Evolutionary conservation across 2,888 invertebrate genomes (phyloP), one percentile per base, ranked within the genome.

Genomic region (Eupithecia inturbata): DNA sequence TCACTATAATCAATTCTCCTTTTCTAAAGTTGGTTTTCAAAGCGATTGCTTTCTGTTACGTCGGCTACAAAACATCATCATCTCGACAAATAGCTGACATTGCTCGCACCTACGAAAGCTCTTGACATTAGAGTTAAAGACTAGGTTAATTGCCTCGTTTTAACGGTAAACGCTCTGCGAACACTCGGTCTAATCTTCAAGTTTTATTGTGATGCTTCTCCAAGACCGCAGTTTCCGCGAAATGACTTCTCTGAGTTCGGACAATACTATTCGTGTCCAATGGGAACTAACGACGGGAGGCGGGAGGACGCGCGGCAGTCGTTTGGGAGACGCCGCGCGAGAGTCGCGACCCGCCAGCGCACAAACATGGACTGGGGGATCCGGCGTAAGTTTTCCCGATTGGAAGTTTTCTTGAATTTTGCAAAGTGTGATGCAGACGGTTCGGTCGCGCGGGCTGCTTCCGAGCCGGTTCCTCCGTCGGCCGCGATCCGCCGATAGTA

Each of bases 341-440:
- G 92, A 89, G 88, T 87, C 88, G 87, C 86, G 84, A 73, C 80
- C 80, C 72, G 82, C 79, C 62, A 83, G 82, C 81, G 84, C 85
- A 81, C 82, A 88, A 90, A 87, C 89, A 94, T 94, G 94, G 94
- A 94, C 88, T 94, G 94, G 94, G 94, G 94, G 91, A 92, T 94
- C 86, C 94, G 94, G 84, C 94, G 94, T 94, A 93, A 94, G 94
- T 94, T 91, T 78, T 78, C 81, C 49, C 22, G n/a, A 53, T 3
- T 77, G 81, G 84, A 87, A 89, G 84, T 88, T 88, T 85, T 84
- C 81, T 81, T 67, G 49, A 64, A 73, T 72, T 72, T 72, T 5
- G 39, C 64, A 39, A 69, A 26, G 62, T 64, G 69, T 68, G 71
- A 9, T 39, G 49, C 26, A 62, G 72, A 31, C 74, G n/a, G 63